A percentile compares a stretch with the other conserved stretches of the same genome.
Conservation (phyloP, 2,888 invertebrate species). For the Nesidiocoris tenuis region DNA sequence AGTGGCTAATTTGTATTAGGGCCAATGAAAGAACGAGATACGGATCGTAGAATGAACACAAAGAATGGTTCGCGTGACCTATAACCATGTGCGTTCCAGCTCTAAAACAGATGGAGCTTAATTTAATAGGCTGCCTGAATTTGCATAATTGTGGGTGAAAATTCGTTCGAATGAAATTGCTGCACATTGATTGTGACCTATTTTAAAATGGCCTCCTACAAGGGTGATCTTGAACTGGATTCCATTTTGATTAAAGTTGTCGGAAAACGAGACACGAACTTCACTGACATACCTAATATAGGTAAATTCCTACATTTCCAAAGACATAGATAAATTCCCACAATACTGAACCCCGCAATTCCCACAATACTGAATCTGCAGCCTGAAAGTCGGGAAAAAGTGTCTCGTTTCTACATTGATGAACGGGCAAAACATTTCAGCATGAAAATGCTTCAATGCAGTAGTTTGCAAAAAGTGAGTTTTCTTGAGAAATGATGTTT, state of each 20-base stretch:
- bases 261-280: conserved; percentile 22
- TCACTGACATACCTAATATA: conserved; percentile 25
- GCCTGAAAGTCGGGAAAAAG: too few species aligned
- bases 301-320: neutral
- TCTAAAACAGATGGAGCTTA: neutral
- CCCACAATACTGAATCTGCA: too few species aligned
- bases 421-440: too few species aligned
- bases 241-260: too few species aligned
- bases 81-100: neutral
- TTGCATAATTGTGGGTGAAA: neutral
- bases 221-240: too few species aligned
- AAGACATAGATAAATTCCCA: too few species aligned
- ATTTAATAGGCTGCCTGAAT: neutral
- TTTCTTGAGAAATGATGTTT: too few species aligned
- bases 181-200: neutral
- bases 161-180: neutral
- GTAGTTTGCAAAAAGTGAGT: too few species aligned
- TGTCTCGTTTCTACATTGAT: too few species aligned
- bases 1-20: neutral
- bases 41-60: neutral
- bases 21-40: neutral
- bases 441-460: too few species aligned
- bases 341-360: too few species aligned
- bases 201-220: too few species aligned
- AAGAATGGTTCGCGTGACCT: neutral